Base-by-base conservation (phyloP, 2,797 vertebrate genomes). In the Chelonia mydas region DNA sequence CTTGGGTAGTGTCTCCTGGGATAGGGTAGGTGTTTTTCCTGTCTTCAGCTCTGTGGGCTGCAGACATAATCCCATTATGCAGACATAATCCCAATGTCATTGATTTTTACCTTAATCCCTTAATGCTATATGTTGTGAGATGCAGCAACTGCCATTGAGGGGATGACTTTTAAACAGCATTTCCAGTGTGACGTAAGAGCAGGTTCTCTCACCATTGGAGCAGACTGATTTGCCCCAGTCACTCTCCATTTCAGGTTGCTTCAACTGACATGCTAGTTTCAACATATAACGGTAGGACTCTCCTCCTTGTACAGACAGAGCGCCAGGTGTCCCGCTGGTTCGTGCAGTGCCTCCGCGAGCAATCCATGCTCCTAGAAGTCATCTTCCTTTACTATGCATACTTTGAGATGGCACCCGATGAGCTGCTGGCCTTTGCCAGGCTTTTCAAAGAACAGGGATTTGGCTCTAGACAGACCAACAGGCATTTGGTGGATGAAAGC, bases 391-490 rank as follows among this genome's bases (percentile, higher is more conserved):
- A 99, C 96, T 99, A 99, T 59, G 99, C 99, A 2, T 99, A 99
- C 97, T 99, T 99, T 86, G 99, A 99, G 97, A 99, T 99, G 99
- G 98, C 98, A 15, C 98, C 99, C 3, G 95, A 98, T 5, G 99
- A 99, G 86, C 98, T 99, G 2, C 94, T 99, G 95, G 97, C 97
- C 0, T 99, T 99, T 91, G 98, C 99, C 41, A 99, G 98, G 96
- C 98, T 99, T 98, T 99, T 99, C 97, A 99, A 99, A 95, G 99
- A 99, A 72, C 99, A 99, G 97, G 99, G 99, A 31, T 99, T 99
- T 86, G 99, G 99, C 82, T 98, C 98, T 5, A 98, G 99, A 3
- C 99, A 99, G 97, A 99, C 99, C 91, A 99, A 99, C 97, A 98
- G 99, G 57, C 99, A 99, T 95, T 97, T 99, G 12, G 98, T 99